Evolutionary conservation across 2,113 vertebrate species (phyloP).

Genomic region (Periophthalmus modestus): DNA sequence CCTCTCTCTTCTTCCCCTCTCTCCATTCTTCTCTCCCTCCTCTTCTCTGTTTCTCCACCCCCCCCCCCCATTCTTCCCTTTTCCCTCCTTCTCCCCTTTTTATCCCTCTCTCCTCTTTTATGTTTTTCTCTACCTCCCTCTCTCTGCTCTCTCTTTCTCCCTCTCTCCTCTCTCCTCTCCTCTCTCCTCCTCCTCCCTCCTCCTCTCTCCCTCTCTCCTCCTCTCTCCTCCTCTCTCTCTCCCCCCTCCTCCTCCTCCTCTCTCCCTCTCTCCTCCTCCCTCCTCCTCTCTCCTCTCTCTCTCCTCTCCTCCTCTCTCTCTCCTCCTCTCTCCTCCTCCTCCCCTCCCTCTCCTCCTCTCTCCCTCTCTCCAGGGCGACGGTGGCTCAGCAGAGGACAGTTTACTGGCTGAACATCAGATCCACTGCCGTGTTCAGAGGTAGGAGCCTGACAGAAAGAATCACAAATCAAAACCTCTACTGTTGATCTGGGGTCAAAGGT

Average conservation of each 20-base stretch:
- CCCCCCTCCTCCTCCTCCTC: too few species aligned
- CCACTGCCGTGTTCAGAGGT: conserved; percentile 27
- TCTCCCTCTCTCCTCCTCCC: too few species aligned
- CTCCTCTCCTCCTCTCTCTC: too few species aligned
- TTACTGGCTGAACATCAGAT: conserved; percentile 49
- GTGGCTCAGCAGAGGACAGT: conserved; percentile 42
- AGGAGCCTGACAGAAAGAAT: neutral
- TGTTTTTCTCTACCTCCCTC: too few species aligned
- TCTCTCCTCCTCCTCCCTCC: too few species aligned
- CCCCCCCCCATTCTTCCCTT: neutral
- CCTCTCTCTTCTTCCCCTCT: neutral
- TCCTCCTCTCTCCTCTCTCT: too few species aligned
- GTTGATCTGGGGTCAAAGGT: neutral
- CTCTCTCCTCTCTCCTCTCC: too few species aligned
- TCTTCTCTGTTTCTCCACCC: neutral
- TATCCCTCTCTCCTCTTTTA: neutral
- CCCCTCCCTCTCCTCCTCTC: neutral
- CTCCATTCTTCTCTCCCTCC: too few species aligned
- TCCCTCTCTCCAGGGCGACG: conserved; percentile 31
- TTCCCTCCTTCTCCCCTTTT: too few species aligned
- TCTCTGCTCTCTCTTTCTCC: too few species aligned
- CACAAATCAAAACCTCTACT: neutral
- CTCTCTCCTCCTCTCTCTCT: too few species aligned
- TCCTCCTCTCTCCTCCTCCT: neutral
- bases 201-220: too few species aligned